Evolutionary conservation across 2,113 vertebrate species (phyloP), one percentile per base, ranked within the genome.

Genomic region (Phyllopteryx taeniolatus): DNA sequence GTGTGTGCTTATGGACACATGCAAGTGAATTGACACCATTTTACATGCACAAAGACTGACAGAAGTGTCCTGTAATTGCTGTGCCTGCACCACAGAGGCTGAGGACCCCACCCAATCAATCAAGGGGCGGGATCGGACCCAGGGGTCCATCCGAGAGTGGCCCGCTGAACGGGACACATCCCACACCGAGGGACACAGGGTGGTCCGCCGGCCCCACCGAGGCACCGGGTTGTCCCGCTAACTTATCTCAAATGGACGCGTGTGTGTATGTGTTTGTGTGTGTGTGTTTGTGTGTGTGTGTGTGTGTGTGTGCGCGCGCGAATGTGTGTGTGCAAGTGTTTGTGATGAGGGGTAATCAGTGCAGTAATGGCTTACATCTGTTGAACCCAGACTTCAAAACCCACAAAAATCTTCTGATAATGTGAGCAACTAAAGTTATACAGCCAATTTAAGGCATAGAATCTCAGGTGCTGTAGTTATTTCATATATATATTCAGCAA

Each of bases 281-380:
- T 60, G 27, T 2, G 59, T 33, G 59, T 60, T 27, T 35, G 27
- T 60, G 59, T 59, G 56, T 27, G n/a, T 49, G 47, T 15, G 14
- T 17, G 47, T 49, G 49, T 51, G 49, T 51, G 47, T 51, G 47
- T 19, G 47, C 1, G 49, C 15, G 35, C 6, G 35, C 6, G 35
- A 0, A 6, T 31, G 60, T 66, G 31, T 61, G 62, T 27, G 67
- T 35, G 72, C 66, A 46, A 42, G 47, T 15, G 35, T 19, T 66
- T 67, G 57, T 67, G 57, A 77, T 72, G 49, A 17, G 20, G 61
- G 64, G 74, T 86, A 91, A 92, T 92, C 84, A 88, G 77, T 79
- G 80, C 72, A 86, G n/a, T 88, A 92, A 92, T 91, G 68, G 81
- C 81, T 91, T 79, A 80, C 91, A 92, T 89, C 83, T 93, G 90